Base-by-base conservation (phyloP, 2,113 vertebrate genomes). In the Ophthalmolycus amberensis region DNA sequence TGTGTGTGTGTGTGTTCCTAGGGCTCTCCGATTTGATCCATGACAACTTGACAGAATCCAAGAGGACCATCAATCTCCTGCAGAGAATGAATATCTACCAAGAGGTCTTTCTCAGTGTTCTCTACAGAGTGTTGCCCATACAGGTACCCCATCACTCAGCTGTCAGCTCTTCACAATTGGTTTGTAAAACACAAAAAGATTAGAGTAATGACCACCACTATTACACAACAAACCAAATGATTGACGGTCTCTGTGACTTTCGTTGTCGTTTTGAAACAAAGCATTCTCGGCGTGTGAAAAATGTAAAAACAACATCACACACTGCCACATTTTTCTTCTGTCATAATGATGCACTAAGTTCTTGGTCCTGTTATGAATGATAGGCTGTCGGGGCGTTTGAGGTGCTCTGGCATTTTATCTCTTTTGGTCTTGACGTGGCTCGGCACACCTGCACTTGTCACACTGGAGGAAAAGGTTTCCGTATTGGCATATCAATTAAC, bases 71-170 rank as follows among this genome's bases (percentile, higher is more conserved):
- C 94, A 99, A 99, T 92, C 96, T 99, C 91, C 96, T 99, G 75
- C 96, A 98, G 88, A 95, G 97, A 86, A 99, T 99, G 97, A 99
- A 99, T 94, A 96, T 99, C 93, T 99, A 99, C 95, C 98, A 99
- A 87, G 98, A 99, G 89, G 97, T 99, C 88, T 94, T 99, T 78
- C 97, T 99, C 90, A 96, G 97, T 75, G 88, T 97, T 86, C 95
- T 99, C 71, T 99, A 99, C 93, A 96, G 96, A 94, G 80, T 94
- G 87, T 92, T 99, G 67, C 97, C 97, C 78, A 92, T 99, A 84
- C 96, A 98, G 97, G 98, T 99, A 85, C 82, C 46, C 42, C 69
- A 75, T 52, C 56, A 63, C 81, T 75, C 67, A 69, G 40, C 71
- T 63, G 69, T 76, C 74, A 56, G 29, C 69, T 60, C 1, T 46